Base-by-base conservation (phyloP, 2,113 vertebrate species). In the Ascaphus truei region DNA sequence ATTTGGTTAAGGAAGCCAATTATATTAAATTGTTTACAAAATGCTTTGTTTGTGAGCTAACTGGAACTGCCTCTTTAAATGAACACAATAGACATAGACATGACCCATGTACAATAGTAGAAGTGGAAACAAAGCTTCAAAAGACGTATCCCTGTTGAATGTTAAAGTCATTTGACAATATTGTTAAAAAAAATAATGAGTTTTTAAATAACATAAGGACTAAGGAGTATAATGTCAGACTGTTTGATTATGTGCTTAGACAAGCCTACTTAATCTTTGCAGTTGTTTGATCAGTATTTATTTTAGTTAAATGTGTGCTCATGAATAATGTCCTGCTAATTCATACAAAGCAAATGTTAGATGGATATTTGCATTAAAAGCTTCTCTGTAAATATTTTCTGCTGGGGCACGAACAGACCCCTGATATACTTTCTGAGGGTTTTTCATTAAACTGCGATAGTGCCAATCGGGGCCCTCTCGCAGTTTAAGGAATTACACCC, bases 191-290 rank as follows among this genome's bases (percentile, higher is more conserved):
- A 50, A 11, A n/a, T n/a, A n/a, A n/a, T n/a, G n/a, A 23, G 25
- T 26, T 34, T 59, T 5, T 50, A 60, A 69, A 59, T 69, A 60
- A 29, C 55, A 69, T 39, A 51, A 13, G 55, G 29, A 37, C 59
- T 39, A 51, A 13, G 55, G 29, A 37, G 55, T 57, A 58, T 60
- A 60, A 69, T 50, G 30, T 23, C 20, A n/a, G 41, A 59, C 36
- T 60, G 43, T 59, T 69, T 69, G 66, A 60, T 60, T 31, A 69
- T 60, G 43, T 59, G 43, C 66, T 69, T 69, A 69, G 27, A 69
- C 12, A 15, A 47, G 56, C 9, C 60, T 68, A 68, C 20, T 6
- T n/a, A 26, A 37, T 55, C 43, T 26, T 47, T 41, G 18, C 34
- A 57, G 55, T 48, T 69, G 33, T 69, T 69, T 69, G 55, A n/a